Conservation (phyloP, 2,888 invertebrate species). For the Epicampocera succincta region DNA sequence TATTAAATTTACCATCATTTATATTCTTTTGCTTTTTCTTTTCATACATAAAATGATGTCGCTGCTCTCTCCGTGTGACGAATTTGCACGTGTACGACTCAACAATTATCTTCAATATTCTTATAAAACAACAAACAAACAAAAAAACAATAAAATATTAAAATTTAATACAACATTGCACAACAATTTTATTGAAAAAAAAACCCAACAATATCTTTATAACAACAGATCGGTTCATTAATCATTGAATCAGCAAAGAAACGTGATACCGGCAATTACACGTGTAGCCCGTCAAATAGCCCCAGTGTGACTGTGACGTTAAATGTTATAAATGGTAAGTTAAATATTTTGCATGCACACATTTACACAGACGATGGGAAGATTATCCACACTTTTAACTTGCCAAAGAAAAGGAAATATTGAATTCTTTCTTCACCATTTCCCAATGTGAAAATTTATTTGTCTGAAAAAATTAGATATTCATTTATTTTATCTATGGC, state of each 20-base stretch:
- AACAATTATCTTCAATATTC: conserved; percentile 9
- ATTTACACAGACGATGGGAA: background rate
- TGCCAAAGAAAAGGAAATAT: background rate
- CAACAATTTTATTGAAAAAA: conserved; percentile 28
- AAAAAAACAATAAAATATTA: conserved; percentile 17
- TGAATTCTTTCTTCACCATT: background rate
- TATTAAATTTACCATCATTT: conserved; percentile 43
- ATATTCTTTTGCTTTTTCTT: conserved; percentile 53
- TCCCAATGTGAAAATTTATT: background rate
- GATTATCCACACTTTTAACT: background rate
- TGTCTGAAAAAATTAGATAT: too few relatives aligned
- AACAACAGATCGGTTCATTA: conserved; percentile 81
- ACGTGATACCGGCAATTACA: conserved; percentile 89
- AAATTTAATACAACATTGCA: background rate
- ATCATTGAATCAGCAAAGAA: conserved; percentile 82
- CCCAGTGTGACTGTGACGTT: conserved; percentile 94
- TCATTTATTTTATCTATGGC: too few relatives aligned
- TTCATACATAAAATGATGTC: conserved; percentile 34
- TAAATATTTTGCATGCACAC: conserved; percentile 28
- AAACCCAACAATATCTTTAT: conserved; percentile 41
- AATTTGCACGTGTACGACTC: conserved; percentile 38
- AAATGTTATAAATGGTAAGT: conserved; percentile 94
- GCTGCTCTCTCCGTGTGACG: conserved; percentile 28
- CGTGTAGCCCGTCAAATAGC: conserved; percentile 96
- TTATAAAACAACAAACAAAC: background rate